Percentiles rank a stretch among this genome's conserved stretches.
Evolutionary conservation across 64 coral and sea anemone genomes (phyloP).

Genomic region (Pocillopora damicornis): DNA sequence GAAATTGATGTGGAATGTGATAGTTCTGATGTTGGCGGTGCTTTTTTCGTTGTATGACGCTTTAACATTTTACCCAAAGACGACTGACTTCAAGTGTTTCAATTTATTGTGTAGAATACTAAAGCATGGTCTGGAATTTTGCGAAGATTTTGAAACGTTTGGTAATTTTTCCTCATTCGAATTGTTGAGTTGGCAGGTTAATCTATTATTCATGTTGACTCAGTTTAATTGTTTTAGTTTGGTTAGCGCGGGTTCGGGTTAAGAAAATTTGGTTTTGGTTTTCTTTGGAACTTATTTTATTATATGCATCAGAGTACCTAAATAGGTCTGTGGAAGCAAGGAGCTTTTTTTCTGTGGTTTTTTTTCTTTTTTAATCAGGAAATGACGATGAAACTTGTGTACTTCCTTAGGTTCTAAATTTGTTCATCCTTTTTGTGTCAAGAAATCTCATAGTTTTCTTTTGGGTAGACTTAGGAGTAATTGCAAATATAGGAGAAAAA

Average conservation of each 20-base stretch:
- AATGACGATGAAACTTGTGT: too few species aligned
- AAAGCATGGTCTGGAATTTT: neutral
- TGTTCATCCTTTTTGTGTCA: too few species aligned
- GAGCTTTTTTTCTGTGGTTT: neutral
- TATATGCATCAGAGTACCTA: neutral
- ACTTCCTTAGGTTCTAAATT: too few species aligned
- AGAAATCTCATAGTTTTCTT: too few species aligned
- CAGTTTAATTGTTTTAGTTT: neutral
- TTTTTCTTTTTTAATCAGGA: neutral
- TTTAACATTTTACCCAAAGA: neutral
- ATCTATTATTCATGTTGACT: slow-evolving; percentile 26
- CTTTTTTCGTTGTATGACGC: neutral
- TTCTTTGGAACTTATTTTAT: neutral
- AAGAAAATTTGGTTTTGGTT: neutral
- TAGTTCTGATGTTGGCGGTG: neutral
- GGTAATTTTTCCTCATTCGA: neutral
- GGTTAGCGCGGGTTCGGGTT: neutral
- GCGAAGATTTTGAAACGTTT: neutral
- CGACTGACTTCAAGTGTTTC: neutral
- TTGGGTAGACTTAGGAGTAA: too few species aligned
- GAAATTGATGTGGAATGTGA: slow-evolving; percentile 18
- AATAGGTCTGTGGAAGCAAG: neutral
- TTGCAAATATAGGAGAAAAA: too few species aligned
- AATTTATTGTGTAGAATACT: neutral
- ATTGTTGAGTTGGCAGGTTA: slow-evolving; percentile 30